Percentiles rank a stretch among this genome's conserved stretches.
These are phyloP conservation scores for Sarcoramphus papa DNA, from an alignment of 2,797 vertebrate species.

Conservation along the genomic window DNA sequence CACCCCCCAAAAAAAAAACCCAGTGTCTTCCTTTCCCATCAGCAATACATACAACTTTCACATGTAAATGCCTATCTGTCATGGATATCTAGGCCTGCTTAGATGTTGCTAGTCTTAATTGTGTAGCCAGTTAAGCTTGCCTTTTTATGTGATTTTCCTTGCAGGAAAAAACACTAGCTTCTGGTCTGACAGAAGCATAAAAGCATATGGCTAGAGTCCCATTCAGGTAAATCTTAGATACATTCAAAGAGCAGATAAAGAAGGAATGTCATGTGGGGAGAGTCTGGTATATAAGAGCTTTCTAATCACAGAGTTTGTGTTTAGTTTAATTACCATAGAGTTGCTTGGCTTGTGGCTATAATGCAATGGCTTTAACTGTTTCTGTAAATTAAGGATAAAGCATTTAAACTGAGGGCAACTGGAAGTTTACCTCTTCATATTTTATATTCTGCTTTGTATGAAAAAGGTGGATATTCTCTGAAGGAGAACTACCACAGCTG, in stretches of 20 bases:
- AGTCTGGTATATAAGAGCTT: neutral
- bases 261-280: neutral
- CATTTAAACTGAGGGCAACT: neutral
- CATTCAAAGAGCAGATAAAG: neutral
- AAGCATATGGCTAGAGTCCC: neutral
- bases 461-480: neutral
- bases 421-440: neutral
- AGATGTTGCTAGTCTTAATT: neutral
- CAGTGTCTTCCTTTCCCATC: neutral
- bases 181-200: neutral
- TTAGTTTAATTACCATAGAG: neutral
- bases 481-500: neutral
- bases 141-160: neutral
- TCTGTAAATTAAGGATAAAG: neutral
- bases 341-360: neutral
- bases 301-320: neutral
- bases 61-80: neutral
- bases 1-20: rapidly evolving
- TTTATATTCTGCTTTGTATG: neutral
- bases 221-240: neutral
- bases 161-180: neutral
- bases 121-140: neutral
- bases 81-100: neutral
- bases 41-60: neutral
- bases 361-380: neutral